Percentiles rank a stretch among this genome's conserved stretches.
These are phyloP conservation scores for Sylvia atricapilla DNA, from an alignment of 2,113 vertebrate species.

Conservation along the genomic window DNA sequence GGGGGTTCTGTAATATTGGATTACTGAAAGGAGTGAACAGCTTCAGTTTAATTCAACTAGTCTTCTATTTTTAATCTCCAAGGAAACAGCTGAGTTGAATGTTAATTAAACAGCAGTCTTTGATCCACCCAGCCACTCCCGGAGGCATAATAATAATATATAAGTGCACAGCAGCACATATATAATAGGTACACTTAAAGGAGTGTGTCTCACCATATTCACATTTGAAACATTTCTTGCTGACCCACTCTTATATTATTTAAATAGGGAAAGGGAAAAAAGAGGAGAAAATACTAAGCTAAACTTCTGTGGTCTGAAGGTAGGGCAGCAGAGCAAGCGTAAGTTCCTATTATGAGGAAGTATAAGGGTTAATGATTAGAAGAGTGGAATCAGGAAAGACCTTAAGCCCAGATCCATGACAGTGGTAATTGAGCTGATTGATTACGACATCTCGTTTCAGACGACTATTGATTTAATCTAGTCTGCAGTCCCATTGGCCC, in stretches of 20 bases:
- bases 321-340: background rate
- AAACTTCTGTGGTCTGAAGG: background rate
- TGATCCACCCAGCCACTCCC: conserved; percentile 63
- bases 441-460: conserved; percentile 78
- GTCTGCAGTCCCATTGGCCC: conserved; percentile 68
- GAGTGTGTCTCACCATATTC: background rate
- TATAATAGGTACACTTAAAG: conserved; percentile 25
- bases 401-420: conserved; percentile 67
- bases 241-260: background rate
- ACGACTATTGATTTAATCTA: conserved; percentile 81
- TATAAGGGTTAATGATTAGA: conserved; percentile 65
- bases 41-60: conserved; percentile 49
- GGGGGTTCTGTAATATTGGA: background rate
- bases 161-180: conserved; percentile 32
- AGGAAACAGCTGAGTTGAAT: conserved; percentile 62
- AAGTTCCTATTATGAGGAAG: background rate
- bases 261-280: background rate
- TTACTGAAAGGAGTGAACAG: conserved; percentile 23
- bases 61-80: conserved; percentile 61
- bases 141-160: conserved; percentile 56
- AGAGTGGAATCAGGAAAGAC: conserved; percentile 58
- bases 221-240: background rate
- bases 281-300: background rate
- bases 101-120: conserved; percentile 65
- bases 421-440: conserved; percentile 79